These are phyloP conservation scores for Vulpes ferrilata DNA, from an alignment of 2,113 vertebrate genomes.

Conservation along the genomic window DNA sequence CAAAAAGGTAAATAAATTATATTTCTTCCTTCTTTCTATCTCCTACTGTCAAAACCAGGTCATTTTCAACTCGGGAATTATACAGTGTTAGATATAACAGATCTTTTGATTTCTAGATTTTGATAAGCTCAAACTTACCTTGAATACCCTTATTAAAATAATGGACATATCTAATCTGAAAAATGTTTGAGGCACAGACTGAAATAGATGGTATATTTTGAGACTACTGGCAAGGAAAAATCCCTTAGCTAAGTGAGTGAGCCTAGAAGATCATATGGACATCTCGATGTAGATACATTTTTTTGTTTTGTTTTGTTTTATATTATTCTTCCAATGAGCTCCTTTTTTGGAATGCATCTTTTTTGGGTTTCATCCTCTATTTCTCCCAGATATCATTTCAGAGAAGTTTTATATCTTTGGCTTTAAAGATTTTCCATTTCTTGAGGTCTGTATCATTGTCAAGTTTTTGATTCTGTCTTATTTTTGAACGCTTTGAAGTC, in stretches of 20 bases:
- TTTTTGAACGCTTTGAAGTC: neutral
- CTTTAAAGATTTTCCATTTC: neutral
- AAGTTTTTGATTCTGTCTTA: neutral
- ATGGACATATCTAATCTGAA: neutral
- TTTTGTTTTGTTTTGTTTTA: neutral
- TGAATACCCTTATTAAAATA: neutral
- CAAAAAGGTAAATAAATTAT: neutral
- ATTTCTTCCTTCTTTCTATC: neutral
- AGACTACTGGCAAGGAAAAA: neutral
- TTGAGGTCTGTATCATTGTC: neutral
- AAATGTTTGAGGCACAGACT: neutral
- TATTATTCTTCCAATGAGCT: neutral
- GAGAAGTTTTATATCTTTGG: neutral
- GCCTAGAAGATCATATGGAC: neutral
- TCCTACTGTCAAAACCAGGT: neutral
- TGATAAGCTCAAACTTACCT: neutral
- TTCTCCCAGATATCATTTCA: neutral
- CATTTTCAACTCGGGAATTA: neutral
- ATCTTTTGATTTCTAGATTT: neutral
- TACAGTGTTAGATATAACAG: neutral
- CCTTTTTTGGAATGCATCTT: neutral
- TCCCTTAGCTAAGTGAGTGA: neutral
- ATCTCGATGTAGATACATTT: neutral
- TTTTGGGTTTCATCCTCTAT: neutral
- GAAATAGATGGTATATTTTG: neutral